Conservation (phyloP, 2,888 invertebrate species). For the Drosophila nr. fundita region DNA sequence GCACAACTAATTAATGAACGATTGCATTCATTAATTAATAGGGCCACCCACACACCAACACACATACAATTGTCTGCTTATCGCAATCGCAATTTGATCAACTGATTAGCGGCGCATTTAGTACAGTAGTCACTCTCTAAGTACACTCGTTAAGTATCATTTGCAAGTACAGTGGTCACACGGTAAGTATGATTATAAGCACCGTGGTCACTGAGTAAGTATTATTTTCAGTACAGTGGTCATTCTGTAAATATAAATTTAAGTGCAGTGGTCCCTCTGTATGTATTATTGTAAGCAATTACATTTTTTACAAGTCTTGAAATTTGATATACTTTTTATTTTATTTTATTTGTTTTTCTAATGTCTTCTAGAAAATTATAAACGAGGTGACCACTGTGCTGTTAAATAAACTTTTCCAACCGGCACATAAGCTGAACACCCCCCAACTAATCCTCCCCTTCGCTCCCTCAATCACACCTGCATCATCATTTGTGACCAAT, state of each 20-base stretch:
- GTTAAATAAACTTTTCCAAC: slow-evolving; percentile 47
- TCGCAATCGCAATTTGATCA: slow-evolving; percentile 42
- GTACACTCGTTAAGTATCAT: background rate
- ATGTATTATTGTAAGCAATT: too few relatives aligned
- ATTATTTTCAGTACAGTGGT: background rate
- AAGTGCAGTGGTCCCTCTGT: too few relatives aligned
- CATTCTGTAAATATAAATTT: too few relatives aligned
- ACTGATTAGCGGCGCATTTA: slow-evolving; percentile 44
- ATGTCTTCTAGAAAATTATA: background rate
- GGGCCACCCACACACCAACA: slow-evolving; percentile 5
- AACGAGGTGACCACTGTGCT: background rate
- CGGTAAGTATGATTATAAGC: background rate
- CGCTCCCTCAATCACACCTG: background rate
- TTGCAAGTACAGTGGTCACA: background rate
- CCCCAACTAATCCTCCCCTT: slow-evolving; percentile 8
- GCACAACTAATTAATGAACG: slow-evolving; percentile 39
- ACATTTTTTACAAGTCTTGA: background rate
- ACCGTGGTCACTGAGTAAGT: background rate
- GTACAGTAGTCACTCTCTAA: background rate
- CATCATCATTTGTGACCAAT: slow-evolving; percentile 26
- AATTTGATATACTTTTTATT: background rate
- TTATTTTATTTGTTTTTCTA: background rate
- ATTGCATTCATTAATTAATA: slow-evolving; percentile 53
- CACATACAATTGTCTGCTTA: slow-evolving; percentile 23
- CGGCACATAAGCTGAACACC: slow-evolving; percentile 54